Evolutionary conservation across 2,797 vertebrate genomes (phyloP).

Genomic region (Schizothorax lantsangensis): DNA sequence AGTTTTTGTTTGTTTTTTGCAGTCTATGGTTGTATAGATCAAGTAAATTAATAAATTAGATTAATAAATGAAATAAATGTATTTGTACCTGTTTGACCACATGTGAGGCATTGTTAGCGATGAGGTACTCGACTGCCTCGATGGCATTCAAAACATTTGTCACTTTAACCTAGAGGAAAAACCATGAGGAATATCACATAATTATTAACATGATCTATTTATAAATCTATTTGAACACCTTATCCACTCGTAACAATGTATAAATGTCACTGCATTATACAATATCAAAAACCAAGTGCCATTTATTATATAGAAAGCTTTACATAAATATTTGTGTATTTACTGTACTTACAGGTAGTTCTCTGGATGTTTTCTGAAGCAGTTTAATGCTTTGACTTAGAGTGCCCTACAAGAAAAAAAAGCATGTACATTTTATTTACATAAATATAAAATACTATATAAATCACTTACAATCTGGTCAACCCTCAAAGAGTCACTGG

Average conservation of each 20-base stretch:
- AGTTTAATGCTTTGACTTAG: slow-evolving; percentile 82
- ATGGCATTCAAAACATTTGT: slow-evolving; percentile 82
- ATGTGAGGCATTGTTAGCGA: slow-evolving; percentile 84
- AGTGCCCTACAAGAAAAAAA: slow-evolving; percentile 74
- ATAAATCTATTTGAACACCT: not conserved
- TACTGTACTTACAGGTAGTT: slow-evolving; percentile 81
- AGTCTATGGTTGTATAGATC: not conserved
- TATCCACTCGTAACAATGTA: not conserved
- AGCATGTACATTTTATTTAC: not conserved
- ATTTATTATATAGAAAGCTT: not conserved
- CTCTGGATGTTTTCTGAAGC: slow-evolving; percentile 81
- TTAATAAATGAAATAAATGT: not conserved
- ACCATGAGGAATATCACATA: not conserved
- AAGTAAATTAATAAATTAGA: not conserved
- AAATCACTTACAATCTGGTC: not conserved
- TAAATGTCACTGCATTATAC: not conserved
- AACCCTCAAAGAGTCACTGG: not conserved
- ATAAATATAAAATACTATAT: slow-evolving; percentile 8
- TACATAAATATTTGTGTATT: not conserved
- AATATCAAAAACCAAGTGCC: not conserved
- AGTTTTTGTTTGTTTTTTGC: not conserved
- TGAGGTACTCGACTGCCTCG: slow-evolving; percentile 87
- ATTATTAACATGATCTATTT: not conserved
- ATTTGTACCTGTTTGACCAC: slow-evolving; percentile 84
- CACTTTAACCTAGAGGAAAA: slow-evolving; percentile 81